Base-by-base conservation (phyloP, 1,140 invertebrate genomes). In the Drosophila leontia region DNA sequence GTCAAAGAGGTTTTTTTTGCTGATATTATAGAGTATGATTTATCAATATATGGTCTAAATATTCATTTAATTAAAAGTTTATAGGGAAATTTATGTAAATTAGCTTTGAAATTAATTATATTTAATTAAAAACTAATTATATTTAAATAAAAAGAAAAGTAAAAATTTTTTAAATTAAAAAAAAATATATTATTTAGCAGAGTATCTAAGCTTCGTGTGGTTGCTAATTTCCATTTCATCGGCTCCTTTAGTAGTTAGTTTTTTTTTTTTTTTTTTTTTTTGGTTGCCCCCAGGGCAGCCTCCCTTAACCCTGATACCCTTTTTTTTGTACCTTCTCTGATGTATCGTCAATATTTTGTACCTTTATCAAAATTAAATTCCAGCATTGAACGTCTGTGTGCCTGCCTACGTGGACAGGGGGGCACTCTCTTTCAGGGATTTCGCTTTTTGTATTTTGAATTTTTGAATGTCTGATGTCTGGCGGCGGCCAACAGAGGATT, bases 301-400 rank as follows among this genome's bases (percentile, higher is more conserved):
- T 26, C 37, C 32, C 37, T 2, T 7, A n/a, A 8, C 55, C n/a
- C 47, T 11, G 3, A 9, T 13, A 6, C 6, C 7, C 32, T 7
- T 17, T 17, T 17, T 5, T 42, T 15, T 26, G 3, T 26, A n/a
- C 23, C 26, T n/a, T 12, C 26, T 65, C 75, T 77, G 75, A 91
- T 84, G 85, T 84, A 91, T 91, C 85, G 85, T 84, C 91, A 92
- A 92, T 92, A 92, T 92, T 91, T 83, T 44, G 76, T 92, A 92
- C 91, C 91, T 92, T 90, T 88, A 90, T 92, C 91, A 91, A 92
- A 92, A 92, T 92, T 90, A 92, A 92, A 92, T 92, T 92, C 86
- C 86, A 45, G 37, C 71, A 39, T 56, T 39, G 41, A 65, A 82
- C 74, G 78, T 85, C 51, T 77, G 26, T 26, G 26, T 29, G 26